phyloP scores from a whole-genome alignment of 2,888 invertebrate genomes.

The Eremobia ochroleuca region DNA sequence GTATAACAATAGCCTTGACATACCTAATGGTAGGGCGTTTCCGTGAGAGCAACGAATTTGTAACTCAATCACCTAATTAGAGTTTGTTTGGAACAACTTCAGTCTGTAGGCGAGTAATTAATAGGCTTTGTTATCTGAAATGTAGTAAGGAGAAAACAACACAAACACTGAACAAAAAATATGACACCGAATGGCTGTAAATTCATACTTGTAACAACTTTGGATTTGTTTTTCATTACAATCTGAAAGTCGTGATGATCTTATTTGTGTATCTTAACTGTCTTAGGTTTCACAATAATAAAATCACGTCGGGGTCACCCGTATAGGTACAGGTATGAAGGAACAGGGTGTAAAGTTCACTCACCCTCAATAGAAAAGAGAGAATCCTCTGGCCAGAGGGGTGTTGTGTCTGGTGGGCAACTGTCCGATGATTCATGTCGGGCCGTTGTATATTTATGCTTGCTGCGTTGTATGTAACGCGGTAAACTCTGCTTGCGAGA shows the following conservation, averaged over 20 bases:
- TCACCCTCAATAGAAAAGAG: too few species aligned
- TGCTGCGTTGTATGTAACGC: too few species aligned
- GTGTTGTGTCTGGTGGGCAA: too few species aligned
- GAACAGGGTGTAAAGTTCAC: too few species aligned
- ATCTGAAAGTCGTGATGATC: background rate
- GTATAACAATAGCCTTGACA: constrained; percentile 75
- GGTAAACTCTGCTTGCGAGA: too few species aligned
- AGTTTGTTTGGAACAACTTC: constrained; percentile 81
- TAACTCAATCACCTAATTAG: constrained; percentile 87
- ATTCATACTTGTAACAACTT: constrained; percentile 4
- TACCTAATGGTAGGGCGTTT: constrained; percentile 73
- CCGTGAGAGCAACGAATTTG: constrained; percentile 78
- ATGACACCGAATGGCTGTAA: constrained; percentile 1
- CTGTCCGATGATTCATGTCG: too few species aligned
- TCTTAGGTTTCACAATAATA: background rate
- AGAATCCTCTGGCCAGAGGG: too few species aligned
- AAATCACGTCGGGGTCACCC: too few species aligned
- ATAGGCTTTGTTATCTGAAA: constrained; percentile 70
- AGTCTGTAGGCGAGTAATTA: constrained; percentile 77
- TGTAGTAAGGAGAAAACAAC: constrained; percentile 57
- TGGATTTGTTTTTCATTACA: background rate
- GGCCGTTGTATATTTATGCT: too few species aligned
- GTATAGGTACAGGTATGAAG: too few species aligned
- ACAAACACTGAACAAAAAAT: constrained; percentile 30
- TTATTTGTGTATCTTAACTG: background rate